Percentiles rank a stretch among this genome's conserved stretches.
Conservation (phyloP, 2,113 vertebrate genomes). For the Kryptolebias marmoratus region DNA sequence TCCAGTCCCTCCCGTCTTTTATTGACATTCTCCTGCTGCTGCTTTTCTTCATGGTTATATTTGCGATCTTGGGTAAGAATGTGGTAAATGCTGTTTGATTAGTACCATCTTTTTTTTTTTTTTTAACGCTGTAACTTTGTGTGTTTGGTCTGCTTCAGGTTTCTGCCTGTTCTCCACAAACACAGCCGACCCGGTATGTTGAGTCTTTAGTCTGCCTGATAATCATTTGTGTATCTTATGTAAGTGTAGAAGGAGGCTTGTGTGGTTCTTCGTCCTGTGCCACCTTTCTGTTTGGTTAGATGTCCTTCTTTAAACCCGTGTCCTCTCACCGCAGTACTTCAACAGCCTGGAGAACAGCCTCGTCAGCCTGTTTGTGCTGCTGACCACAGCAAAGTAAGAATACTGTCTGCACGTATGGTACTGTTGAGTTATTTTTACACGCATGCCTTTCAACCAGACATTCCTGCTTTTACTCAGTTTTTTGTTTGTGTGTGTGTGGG, state of each 20-base stretch:
- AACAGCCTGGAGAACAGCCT: slow-evolving; percentile 95
- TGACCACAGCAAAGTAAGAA: slow-evolving; percentile 98
- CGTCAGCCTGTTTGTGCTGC: slow-evolving; percentile 93
- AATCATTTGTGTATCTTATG: slow-evolving; percentile 17
- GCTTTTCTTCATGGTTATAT: slow-evolving; percentile 99
- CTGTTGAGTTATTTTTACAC: slow-evolving; percentile 4
- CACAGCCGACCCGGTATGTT: slow-evolving; percentile 89
- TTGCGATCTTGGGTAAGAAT: slow-evolving; percentile 92
- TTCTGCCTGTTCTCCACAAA: slow-evolving; percentile 97
- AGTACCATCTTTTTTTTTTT: background rate
- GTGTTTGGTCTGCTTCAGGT: slow-evolving; percentile 74
- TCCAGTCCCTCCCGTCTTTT: slow-evolving; percentile 97
- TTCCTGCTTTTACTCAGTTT: slow-evolving; percentile 19
- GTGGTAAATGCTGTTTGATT: background rate
- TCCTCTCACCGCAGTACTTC: slow-evolving; percentile 87
- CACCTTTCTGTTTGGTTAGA: slow-evolving; percentile 7
- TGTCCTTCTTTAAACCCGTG: slow-evolving; percentile 25
- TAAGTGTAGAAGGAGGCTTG: background rate
- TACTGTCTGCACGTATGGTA: background rate
- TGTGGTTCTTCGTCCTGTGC: background rate
- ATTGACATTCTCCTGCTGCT: slow-evolving; percentile 96
- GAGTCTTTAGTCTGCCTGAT: slow-evolving; percentile 3
- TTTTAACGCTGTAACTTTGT: slow-evolving; percentile 10
- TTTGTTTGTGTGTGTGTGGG: slow-evolving; percentile 1
- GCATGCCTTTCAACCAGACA: slow-evolving; percentile 4